Evolutionary conservation across 2,888 invertebrate genomes (phyloP).

Genomic region (Epistrophe grossulariae): DNA sequence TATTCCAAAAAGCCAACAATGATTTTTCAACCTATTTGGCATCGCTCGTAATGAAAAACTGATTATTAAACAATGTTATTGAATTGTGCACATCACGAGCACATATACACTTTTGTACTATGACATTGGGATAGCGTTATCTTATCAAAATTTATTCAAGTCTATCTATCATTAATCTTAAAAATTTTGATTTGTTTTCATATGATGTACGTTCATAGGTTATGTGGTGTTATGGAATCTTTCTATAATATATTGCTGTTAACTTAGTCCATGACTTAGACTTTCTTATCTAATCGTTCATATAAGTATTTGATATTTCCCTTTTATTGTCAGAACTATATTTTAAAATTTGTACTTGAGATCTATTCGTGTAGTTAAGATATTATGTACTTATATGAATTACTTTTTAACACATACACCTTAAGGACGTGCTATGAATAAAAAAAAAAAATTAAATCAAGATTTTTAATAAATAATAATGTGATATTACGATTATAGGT

Average conservation of each 20-base stretch:
- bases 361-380: background rate
- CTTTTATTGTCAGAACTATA: background rate
- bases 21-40: background rate
- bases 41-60: background rate
- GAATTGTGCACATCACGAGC: background rate
- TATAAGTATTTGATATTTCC: background rate
- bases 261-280: background rate
- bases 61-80: background rate
- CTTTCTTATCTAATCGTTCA: background rate
- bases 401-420: background rate
- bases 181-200: background rate
- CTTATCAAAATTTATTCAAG: conserved; percentile 10
- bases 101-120: background rate
- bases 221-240: background rate
- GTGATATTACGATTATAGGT: too few relatives aligned
- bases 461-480: too few relatives aligned
- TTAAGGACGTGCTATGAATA: background rate
- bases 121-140: conserved; percentile 5
- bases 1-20: background rate
- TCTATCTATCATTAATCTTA: conserved; percentile 1
- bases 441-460: too few relatives aligned
- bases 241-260: background rate
- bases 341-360: background rate
- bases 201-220: background rate
- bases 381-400: too few relatives aligned